Evolutionary conservation across 2,797 vertebrate genomes (phyloP).

Genomic region (Tapirus indicus): DNA sequence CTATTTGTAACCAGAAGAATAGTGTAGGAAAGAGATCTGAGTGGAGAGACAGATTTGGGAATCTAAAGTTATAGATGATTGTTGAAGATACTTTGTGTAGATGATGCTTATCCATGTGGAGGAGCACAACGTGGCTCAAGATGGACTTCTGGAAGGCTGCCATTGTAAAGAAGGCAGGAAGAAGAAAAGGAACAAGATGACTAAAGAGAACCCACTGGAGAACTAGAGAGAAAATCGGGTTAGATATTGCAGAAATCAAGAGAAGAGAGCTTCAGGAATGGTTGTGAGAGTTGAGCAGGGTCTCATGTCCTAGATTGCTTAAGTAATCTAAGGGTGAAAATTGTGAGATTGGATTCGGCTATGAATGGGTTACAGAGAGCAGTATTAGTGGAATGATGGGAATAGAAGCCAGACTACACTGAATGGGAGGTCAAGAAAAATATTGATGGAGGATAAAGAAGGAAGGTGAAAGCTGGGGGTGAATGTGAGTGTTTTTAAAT

Average conservation of each 20-base stretch:
- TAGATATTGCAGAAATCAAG: neutral
- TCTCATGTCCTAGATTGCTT: neutral
- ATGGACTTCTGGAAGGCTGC: neutral
- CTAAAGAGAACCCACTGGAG: neutral
- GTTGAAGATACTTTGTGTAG: neutral
- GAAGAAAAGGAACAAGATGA: neutral
- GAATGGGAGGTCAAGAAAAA: neutral
- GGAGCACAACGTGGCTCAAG: neutral
- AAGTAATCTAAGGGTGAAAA: neutral
- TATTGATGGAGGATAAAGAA: neutral
- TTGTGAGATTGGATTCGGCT: neutral
- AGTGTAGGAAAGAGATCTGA: neutral
- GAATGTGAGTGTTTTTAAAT: neutral
- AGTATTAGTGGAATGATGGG: neutral
- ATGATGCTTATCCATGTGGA: neutral
- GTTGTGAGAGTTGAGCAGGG: neutral
- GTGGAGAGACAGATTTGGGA: neutral
- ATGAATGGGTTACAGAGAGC: neutral
- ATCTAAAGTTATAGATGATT: neutral
- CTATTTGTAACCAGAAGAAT: neutral
- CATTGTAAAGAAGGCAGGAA: neutral
- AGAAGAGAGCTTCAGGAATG: neutral
- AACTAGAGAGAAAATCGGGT: neutral
- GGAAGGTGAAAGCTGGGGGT: neutral
- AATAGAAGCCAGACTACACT: neutral